Conservation (phyloP, 1,140 invertebrate species). For the Tetramorium alpestre region DNA sequence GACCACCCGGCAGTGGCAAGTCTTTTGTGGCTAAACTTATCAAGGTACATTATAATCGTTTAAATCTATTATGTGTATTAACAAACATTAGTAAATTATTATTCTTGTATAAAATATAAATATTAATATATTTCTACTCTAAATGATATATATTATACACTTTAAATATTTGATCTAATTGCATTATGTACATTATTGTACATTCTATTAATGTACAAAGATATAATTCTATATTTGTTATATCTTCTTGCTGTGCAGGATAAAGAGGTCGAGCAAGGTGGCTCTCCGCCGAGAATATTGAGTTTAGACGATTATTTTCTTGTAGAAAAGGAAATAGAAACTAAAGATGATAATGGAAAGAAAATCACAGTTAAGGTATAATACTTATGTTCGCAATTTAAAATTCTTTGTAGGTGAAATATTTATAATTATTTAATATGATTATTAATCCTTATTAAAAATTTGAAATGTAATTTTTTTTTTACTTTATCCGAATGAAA, state of each 20-base stretch:
- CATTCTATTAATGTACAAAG: background rate
- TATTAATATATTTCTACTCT: background rate
- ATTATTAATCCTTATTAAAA: constrained; percentile 45
- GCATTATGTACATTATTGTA: background rate
- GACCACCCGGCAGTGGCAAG: constrained; percentile 96
- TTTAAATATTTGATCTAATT: background rate
- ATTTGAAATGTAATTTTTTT: background rate
- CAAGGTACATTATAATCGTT: constrained; percentile 87
- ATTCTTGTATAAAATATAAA: background rate
- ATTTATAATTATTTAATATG: background rate
- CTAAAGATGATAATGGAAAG: constrained; percentile 93
- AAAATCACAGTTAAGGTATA: constrained; percentile 88
- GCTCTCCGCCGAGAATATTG: constrained; percentile 94
- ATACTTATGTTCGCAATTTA: background rate
- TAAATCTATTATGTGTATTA: background rate
- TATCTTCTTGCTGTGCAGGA: constrained; percentile 85
- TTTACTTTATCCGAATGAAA: background rate
- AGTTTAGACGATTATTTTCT: constrained; percentile 99
- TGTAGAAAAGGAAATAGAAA: constrained; percentile 94
- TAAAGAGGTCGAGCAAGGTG: constrained; percentile 91
- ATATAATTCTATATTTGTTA: background rate
- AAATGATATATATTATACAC: background rate
- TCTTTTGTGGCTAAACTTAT: constrained; percentile 95
- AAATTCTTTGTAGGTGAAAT: background rate
- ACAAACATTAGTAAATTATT: background rate